Percentiles rank a stretch among this genome's conserved stretches.
Evolutionary conservation across 2,113 vertebrate species (phyloP).

Genomic region (Burhinus oedicnemus): DNA sequence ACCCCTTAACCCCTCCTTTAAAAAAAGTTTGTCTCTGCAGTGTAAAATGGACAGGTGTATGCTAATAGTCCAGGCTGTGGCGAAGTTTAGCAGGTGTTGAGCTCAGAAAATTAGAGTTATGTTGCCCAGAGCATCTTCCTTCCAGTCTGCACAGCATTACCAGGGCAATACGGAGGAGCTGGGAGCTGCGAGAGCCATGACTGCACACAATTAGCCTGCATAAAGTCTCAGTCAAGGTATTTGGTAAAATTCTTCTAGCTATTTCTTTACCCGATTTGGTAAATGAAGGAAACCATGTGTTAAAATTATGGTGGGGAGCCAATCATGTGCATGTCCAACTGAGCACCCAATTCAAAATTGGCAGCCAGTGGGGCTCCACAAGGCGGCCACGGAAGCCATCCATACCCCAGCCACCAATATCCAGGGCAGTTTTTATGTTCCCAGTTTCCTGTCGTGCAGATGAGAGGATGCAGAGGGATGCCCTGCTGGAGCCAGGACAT

Average conservation of each 20-base stretch:
- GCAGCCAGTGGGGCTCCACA: neutral
- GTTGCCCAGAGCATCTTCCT: neutral
- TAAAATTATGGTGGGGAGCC: neutral
- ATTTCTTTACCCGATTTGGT: neutral
- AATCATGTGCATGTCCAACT: fast-evolving
- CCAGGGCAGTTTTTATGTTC: neutral
- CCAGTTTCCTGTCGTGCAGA: neutral
- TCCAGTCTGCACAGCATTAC: neutral
- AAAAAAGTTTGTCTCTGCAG: neutral
- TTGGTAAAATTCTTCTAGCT: neutral
- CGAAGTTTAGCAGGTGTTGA: neutral
- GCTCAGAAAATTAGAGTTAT: neutral
- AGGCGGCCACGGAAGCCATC: neutral
- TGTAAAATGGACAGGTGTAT: neutral
- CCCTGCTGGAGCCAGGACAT: neutral
- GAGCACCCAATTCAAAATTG: neutral
- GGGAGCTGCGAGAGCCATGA: neutral
- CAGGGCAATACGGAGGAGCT: neutral
- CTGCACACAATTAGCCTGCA: neutral
- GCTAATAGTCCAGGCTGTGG: neutral
- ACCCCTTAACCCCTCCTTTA: neutral
- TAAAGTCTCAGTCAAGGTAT: neutral
- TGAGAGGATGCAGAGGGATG: neutral
- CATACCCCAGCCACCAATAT: neutral
- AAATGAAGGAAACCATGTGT: neutral